Evolutionary conservation across 2,888 invertebrate genomes (phyloP), one percentile per base, ranked within the genome.

Genomic region (Mongoloraphidia duomilia): DNA sequence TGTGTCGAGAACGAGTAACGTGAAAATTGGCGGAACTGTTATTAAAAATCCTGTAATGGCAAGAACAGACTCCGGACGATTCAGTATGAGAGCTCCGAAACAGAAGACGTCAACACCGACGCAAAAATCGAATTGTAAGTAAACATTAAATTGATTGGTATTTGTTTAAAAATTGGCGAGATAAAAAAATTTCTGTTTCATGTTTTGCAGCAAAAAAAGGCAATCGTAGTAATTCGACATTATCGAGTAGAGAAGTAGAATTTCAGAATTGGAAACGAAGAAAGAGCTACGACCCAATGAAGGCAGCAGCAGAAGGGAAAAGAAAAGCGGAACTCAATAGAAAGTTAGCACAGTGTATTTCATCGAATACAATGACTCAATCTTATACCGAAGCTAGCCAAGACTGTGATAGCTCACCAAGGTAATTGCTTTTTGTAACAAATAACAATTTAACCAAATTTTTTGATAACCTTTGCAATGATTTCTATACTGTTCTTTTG

Each of bases 231-330:
- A 78, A 77, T 61, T 84, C 84, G 34, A 82, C 83, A 0, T 67
- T 84, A 5, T 82, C 83, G 1, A 74, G 81, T 41, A 80, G 84
- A 65, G 91, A 92, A 66, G 80, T 82, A 9, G 87, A 90, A 62
- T 81, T 91, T 72, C 91, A 91, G 65, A 94, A 94, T 71, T 96
- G 95, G 95, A 90, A 93, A 63, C 77, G 95, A 51, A 74, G 96
- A 53, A 94, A 94, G 60, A 91, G 88, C 58, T 96, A 96, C 68
- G 93, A 96, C 71, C 95, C 95, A 34, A 83, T 90, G 79, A 88
- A 85, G 65, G 90, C 94, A 0, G 94, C 93, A 0, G 89, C 89
- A 14, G 90, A 92, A 63, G 92, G 86, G 26, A 81, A 77, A 60
- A 77, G 76, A 60, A 80, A 77, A 61, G 76, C 76, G 43, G 74